Evolutionary conservation across 2,797 vertebrate species (phyloP).

Genomic region (Sandelia bainsii): DNA sequence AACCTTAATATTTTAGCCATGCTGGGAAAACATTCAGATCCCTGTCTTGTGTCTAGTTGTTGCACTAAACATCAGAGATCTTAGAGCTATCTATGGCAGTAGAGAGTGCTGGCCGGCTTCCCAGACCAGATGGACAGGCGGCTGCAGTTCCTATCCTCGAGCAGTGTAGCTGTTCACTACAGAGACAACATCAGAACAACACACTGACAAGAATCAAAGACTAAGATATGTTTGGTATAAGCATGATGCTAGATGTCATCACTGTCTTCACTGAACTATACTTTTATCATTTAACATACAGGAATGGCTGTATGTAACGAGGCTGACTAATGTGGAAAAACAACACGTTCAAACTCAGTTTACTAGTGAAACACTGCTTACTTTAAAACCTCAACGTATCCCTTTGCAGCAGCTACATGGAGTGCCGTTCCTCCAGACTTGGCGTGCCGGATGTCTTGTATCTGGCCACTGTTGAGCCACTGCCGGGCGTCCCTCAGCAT

Average conservation of each 20-base stretch:
- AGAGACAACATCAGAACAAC: slow-evolving; percentile 36
- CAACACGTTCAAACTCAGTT: not conserved
- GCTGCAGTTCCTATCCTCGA: slow-evolving; percentile 41
- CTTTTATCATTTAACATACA: slow-evolving; percentile 12
- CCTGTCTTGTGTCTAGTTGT: slow-evolving; percentile 18
- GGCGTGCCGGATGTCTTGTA: slow-evolving; percentile 92
- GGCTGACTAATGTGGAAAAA: not conserved
- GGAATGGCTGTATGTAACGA: slow-evolving; percentile 10
- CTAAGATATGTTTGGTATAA: slow-evolving; percentile 32
- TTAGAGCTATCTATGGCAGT: slow-evolving; percentile 62
- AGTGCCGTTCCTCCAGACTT: slow-evolving; percentile 98
- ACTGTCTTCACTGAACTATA: slow-evolving; percentile 18
- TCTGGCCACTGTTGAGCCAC: slow-evolving; percentile 98
- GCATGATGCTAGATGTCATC: not conserved
- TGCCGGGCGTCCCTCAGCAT: slow-evolving; percentile 98
- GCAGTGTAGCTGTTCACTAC: slow-evolving; percentile 25
- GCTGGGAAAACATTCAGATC: slow-evolving; percentile 26
- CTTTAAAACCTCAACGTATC: slow-evolving; percentile 99
- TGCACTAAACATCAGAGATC: slow-evolving; percentile 36
- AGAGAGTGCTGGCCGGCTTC: slow-evolving; percentile 56
- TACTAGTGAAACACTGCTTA: slow-evolving; percentile 77
- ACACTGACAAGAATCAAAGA: slow-evolving; percentile 46
- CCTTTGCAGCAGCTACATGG: slow-evolving; percentile 97
- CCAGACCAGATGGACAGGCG: slow-evolving; percentile 65
- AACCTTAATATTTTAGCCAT: slow-evolving; percentile 17